Base-by-base conservation (phyloP, 1,140 invertebrate species). In the Xylocopa sonorina region DNA sequence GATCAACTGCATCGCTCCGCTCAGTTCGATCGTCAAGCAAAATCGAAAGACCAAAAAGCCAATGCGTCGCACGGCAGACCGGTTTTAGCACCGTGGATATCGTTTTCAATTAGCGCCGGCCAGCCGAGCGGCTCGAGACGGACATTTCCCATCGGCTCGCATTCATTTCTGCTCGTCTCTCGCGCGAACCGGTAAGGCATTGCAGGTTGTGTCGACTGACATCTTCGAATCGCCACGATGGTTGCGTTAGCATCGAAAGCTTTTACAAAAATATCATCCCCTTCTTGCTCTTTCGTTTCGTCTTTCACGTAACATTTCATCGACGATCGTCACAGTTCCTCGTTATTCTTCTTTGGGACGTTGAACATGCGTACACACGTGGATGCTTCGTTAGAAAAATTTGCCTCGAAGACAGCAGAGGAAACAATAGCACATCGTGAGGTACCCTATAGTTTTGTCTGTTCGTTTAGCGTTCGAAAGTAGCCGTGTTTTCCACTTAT, bases 161-260 rank as follows among this genome's bases (percentile, higher is more conserved):
- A 3, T 60, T 66, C 27, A 1, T 21, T 32, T 58, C 16, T 68
- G 58, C 72, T 34, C 50, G 32, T 72, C 79, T 72, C 79, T 51
- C 41, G 9, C n/a, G 46, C 27, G 24, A 92, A 92, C 92, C 92
- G 87, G 88, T 92, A 93, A 93, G 92, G 92, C 92, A 93, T 92
- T 92, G 90, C 92, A 90, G 90, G 92, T 92, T 93, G 92, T 93
- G 92, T 92, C 87, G 90, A 90, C 91, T 92, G 91, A 91, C 90
- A 90, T 92, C 88, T 92, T 87, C 86, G 89, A 80, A 80, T 78
- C 63, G 66, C 74, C 76, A 88, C 88, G 85, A 88, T 89, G 88
- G 86, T 87, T 82, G 85, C 88, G 88, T 86, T 90, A 87, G n/a
- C 88, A 91, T 92, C 83, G 90, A 91, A 91, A 89, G 91, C 91